Conservation (phyloP, 37 sponge, comb jelly and placozoan species). For the Chondrilla cf. caribensis region DNA sequence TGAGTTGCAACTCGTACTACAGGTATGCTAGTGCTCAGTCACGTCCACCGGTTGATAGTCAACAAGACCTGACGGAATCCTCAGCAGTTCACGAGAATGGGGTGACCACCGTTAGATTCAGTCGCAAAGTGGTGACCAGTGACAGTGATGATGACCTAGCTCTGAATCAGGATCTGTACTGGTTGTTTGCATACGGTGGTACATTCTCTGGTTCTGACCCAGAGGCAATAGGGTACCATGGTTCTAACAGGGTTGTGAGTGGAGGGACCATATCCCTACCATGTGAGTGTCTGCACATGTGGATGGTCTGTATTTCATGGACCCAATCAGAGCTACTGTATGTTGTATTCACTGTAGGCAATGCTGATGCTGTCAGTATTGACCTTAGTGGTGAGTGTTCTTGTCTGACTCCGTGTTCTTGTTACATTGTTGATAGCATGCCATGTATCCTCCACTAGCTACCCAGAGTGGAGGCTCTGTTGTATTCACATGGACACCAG, state of each 20-base stretch:
- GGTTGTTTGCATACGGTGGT: not conserved
- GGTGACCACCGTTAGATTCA: constrained; percentile 3
- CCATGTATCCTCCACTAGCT: not conserved
- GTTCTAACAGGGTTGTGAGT: not conserved
- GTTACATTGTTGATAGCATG: too few species aligned
- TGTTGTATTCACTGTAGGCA: too few species aligned
- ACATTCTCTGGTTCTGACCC: not conserved
- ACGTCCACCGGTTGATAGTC: not conserved
- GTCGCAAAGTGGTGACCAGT: not conserved
- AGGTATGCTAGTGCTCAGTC: not conserved
- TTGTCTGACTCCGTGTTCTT: too few species aligned
- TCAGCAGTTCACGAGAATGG: not conserved
- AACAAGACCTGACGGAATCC: not conserved
- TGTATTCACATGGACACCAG: not conserved
- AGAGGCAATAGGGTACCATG: not conserved
- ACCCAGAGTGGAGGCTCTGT: not conserved
- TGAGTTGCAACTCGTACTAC: too few species aligned
- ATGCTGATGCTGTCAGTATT: too few species aligned
- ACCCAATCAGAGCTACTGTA: too few species aligned
- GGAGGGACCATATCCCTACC: too few species aligned
- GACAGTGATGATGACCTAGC: not conserved
- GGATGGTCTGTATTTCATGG: too few species aligned
- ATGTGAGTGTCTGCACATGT: too few species aligned
- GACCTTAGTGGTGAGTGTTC: too few species aligned
- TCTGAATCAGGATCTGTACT: not conserved